Percentiles rank a stretch among this genome's conserved stretches.
phyloP scores from a whole-genome alignment of 2,797 vertebrate genomes.

The Adelosebastes latens region DNA sequence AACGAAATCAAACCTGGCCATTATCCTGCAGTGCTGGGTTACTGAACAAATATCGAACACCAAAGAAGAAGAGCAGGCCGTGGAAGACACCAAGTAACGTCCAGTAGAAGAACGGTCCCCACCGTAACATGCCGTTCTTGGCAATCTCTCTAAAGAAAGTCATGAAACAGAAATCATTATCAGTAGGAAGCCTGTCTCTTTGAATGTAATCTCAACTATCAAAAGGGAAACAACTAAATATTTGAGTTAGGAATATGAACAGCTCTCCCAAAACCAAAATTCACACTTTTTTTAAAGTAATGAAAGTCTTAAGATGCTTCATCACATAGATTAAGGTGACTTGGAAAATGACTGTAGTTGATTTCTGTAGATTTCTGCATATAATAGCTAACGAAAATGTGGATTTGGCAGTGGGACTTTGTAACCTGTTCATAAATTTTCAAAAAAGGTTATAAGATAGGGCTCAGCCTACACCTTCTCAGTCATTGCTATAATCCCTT shows the following conservation, averaged over 20 bases:
- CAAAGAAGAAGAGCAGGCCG: slow-evolving; percentile 96
- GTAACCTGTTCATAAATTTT: background rate
- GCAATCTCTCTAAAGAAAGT: slow-evolving; percentile 86
- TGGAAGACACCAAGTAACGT: slow-evolving; percentile 93
- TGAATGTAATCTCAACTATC: background rate
- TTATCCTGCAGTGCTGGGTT: slow-evolving; percentile 92
- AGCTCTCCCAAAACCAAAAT: background rate
- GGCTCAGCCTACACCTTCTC: background rate
- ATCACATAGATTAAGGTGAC: background rate
- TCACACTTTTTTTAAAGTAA: background rate
- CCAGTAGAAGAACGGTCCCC: slow-evolving; percentile 95
- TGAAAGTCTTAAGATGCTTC: background rate
- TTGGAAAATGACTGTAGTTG: background rate
- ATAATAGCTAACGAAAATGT: background rate
- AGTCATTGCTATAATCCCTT: background rate
- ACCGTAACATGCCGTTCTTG: slow-evolving; percentile 94
- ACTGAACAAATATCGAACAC: slow-evolving; percentile 90
- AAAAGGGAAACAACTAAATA: background rate
- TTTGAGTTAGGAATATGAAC: background rate
- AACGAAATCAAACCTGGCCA: slow-evolving; percentile 87
- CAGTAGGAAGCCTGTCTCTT: background rate
- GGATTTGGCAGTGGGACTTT: background rate
- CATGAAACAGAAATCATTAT: background rate
- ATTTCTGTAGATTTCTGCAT: background rate
- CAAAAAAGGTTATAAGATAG: background rate